phyloP scores from a whole-genome alignment of 2,113 vertebrate species.

The Mormyrus lacerda region DNA sequence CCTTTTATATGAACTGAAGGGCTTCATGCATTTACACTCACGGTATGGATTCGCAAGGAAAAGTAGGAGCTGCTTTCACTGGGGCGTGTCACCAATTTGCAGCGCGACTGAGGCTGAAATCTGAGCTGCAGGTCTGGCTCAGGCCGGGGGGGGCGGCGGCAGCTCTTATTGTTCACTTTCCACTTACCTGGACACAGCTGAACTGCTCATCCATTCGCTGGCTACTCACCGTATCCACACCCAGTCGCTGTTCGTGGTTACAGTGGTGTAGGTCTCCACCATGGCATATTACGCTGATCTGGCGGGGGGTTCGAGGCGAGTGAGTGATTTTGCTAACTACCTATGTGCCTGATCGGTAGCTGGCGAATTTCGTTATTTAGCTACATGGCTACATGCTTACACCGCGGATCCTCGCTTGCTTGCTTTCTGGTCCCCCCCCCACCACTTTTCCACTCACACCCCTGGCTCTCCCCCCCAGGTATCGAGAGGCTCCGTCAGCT shows the following conservation, averaged over 20 bases:
- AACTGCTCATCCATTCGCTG: not conserved
- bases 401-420: not conserved
- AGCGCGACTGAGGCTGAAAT: not conserved
- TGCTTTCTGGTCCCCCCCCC: not conserved
- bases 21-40: not conserved
- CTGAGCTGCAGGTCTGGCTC: not conserved
- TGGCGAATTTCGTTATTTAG: not conserved
- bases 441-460: not conserved
- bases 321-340: not conserved
- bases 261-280: not conserved
- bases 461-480: conserved; percentile 60
- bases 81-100: not conserved
- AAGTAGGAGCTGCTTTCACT: not conserved
- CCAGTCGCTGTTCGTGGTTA: not conserved
- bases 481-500: conserved; percentile 69
- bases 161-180: not conserved
- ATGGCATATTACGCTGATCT: not conserved
- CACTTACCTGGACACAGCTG: not conserved
- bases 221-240: not conserved
- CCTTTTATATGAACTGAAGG: not conserved
- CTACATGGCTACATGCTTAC: not conserved
- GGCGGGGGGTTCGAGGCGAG: not conserved
- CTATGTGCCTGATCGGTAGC: not conserved
- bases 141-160: not conserved
- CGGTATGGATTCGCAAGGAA: not conserved